Base-by-base conservation (phyloP, 2,888 invertebrate genomes). In the Pristionchus mayeri region DNA sequence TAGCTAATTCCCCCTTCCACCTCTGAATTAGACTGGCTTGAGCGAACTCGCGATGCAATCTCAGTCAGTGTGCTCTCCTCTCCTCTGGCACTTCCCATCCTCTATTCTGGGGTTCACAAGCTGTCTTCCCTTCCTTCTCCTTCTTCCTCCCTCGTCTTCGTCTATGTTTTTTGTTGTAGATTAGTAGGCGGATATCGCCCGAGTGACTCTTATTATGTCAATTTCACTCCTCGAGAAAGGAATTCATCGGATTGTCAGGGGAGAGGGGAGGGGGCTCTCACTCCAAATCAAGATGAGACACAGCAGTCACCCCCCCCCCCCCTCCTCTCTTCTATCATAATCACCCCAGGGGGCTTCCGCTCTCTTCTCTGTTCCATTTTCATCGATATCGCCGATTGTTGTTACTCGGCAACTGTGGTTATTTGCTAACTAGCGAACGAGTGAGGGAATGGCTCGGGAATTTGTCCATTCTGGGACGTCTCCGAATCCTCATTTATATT, bases 181-280 rank as follows among this genome's bases (percentile, higher is more conserved):
- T n/a, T n/a, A 60, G 27, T n/a, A 30, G 60, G 30, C n/a, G 30
- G 9, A 27, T 30, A 60, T 16, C 24, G n/a, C n/a, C n/a, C n/a
- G n/a, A n/a, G n/a, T n/a, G 27, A 60, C 16, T 27, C 24, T 60
- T 60, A 60, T 60, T 60, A 60, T 60, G 60, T 60, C 60, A 60
- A 60, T 60, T 60, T 60, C 60, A 60, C 60, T 30, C 60, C 27
- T 60, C 57, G 57, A 57, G 57, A 57, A 2, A 11, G 60, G 30
- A 30, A 30, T n/a, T n/a, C n/a, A n/a, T n/a, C n/a, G n/a, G n/a
- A n/a, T n/a, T n/a, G n/a, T n/a, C n/a, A n/a, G n/a, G n/a, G n/a
- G n/a, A n/a, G n/a, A n/a, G n/a, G n/a, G n/a, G n/a, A n/a, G n/a
- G n/a, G n/a, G 24, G 60, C 30, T n/a, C n/a, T n/a, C n/a, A n/a